These are phyloP conservation scores for Rousettus madagascariensis DNA, from an alignment of 2,797 vertebrate species.

Conservation along the genomic window DNA sequence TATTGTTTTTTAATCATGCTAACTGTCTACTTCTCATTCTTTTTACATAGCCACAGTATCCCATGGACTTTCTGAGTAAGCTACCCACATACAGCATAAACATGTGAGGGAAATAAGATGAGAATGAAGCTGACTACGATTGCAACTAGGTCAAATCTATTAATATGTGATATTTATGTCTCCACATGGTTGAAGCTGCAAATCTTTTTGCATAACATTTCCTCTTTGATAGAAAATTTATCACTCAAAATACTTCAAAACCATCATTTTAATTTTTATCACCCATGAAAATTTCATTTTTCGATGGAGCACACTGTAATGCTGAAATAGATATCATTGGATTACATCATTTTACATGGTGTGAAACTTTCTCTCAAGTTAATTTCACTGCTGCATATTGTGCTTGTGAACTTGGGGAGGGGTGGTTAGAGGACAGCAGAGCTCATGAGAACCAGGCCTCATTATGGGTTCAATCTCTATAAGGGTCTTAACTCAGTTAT, in stretches of 20 bases:
- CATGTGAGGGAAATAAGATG: constrained; percentile 67
- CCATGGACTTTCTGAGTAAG: constrained; percentile 49
- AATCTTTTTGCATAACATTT: constrained; percentile 76
- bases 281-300: constrained; percentile 61
- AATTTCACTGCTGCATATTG: constrained; percentile 31
- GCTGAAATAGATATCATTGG: constrained; percentile 47
- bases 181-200: constrained; percentile 71
- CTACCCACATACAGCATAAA: constrained; percentile 62
- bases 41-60: constrained; percentile 1
- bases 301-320: constrained; percentile 37
- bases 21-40: constrained; percentile 18
- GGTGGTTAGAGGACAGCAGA: constrained; percentile 11
- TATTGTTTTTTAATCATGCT: constrained; percentile 8
- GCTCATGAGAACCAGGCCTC: constrained; percentile 19
- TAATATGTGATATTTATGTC: constrained; percentile 79
- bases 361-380: constrained; percentile 25
- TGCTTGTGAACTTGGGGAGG: not conserved
- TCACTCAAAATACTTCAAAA: constrained; percentile 68
- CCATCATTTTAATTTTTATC: constrained; percentile 64
- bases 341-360: constrained; percentile 39
- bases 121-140: constrained; percentile 70
- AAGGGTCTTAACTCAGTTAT: not conserved
- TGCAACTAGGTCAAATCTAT: constrained; percentile 79
- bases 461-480: not conserved
- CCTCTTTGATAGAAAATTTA: constrained; percentile 69